phyloP scores from a whole-genome alignment of 2,113 vertebrate species.

The Chroicocephalus ridibundus region DNA sequence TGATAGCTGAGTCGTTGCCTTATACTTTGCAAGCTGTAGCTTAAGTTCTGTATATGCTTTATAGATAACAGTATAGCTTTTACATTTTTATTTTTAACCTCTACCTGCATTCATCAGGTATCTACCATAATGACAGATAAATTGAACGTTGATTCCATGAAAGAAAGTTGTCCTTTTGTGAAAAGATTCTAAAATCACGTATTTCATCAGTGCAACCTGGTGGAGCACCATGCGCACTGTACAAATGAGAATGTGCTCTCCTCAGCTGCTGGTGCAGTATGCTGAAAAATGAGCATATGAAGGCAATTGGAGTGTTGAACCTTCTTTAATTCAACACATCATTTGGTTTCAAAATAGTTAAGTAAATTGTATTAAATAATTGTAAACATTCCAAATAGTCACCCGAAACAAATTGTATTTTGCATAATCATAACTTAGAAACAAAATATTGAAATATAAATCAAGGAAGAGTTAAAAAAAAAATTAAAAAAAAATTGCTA shows the following conservation, averaged over 20 bases:
- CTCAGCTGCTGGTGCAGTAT: slow-evolving; percentile 8
- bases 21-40: neutral
- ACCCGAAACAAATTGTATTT: slow-evolving; percentile 57
- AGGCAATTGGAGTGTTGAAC: slow-evolving; percentile 40
- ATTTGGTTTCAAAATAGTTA: slow-evolving; percentile 71
- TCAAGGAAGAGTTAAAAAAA: neutral
- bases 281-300: slow-evolving; percentile 43
- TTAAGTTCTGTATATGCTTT: neutral
- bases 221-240: neutral
- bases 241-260: neutral
- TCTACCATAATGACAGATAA: neutral
- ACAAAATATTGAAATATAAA: slow-evolving; percentile 66
- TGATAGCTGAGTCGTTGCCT: neutral
- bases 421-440: slow-evolving; percentile 49
- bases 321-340: slow-evolving; percentile 57
- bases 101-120: neutral
- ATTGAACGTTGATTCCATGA: neutral
- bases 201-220: neutral
- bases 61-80: neutral
- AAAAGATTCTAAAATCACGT: neutral
- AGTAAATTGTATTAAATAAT: slow-evolving; percentile 68
- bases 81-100: neutral
- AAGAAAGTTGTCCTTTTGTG: neutral
- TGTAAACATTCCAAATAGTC: slow-evolving; percentile 64
- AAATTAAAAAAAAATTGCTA: slow-evolving; percentile 30